These are phyloP conservation scores for Lichenostomus cassidix DNA, from an alignment of 2,113 vertebrate genomes.

Conservation along the genomic window DNA sequence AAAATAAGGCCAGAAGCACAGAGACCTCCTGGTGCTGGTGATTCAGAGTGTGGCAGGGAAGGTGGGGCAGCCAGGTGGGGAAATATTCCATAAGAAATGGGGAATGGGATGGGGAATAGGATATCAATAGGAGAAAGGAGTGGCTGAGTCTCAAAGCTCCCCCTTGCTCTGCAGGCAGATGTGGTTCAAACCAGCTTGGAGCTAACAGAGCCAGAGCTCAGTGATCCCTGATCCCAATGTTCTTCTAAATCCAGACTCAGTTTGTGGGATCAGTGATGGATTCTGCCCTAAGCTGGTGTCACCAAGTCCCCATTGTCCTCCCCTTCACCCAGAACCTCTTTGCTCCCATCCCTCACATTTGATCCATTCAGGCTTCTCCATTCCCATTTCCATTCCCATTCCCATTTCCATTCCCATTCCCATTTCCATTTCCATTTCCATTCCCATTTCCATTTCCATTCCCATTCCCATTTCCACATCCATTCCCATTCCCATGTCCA, in stretches of 20 bases:
- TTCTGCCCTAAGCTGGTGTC: background rate
- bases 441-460: no score
- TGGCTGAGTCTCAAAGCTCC: background rate
- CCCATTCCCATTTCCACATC: no score
- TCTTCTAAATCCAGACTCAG: background rate
- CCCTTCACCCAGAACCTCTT: background rate
- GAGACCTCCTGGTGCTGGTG: background rate
- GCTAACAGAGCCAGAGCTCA: rapidly evolving
- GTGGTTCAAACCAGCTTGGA: background rate
- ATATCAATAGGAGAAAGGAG: background rate
- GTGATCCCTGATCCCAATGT: background rate
- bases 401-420: rapidly evolving
- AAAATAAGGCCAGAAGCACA: background rate
- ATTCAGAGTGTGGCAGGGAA: background rate
- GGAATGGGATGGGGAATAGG: background rate
- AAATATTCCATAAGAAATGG: background rate
- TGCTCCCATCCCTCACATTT: background rate
- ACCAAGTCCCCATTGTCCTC: rapidly evolving
- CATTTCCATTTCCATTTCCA: rapidly evolving
- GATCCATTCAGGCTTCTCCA: rapidly evolving
- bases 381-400: rapidly evolving
- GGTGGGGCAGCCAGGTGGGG: background rate
- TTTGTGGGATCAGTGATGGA: background rate
- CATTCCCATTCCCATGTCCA: no score
- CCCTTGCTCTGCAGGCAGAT: rapidly evolving